These are phyloP conservation scores for Cnemophilus loriae DNA, from an alignment of 2,113 vertebrate genomes.

Conservation along the genomic window DNA sequence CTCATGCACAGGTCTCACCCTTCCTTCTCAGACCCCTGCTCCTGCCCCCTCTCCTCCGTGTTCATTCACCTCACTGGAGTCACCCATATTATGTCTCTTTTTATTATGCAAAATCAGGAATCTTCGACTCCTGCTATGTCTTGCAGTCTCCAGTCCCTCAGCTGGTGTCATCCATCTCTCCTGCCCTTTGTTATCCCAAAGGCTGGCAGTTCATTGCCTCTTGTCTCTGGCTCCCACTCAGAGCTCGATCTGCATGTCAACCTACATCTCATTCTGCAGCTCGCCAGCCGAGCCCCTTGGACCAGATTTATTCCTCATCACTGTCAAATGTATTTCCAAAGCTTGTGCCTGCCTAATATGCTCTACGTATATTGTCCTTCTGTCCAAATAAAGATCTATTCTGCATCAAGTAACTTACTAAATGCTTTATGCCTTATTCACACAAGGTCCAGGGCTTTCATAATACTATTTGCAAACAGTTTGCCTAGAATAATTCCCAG, in stretches of 20 bases:
- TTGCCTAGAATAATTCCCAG: not conserved
- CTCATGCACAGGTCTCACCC: not conserved
- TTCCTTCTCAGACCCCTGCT: not conserved
- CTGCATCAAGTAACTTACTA: not conserved
- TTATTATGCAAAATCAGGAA: not conserved
- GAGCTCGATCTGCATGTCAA: not conserved
- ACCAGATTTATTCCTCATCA: not conserved
- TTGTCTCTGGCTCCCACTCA: not conserved
- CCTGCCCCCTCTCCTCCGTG: not conserved
- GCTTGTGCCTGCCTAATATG: not conserved
- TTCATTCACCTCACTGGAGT: not conserved
- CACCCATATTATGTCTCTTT: too few species aligned
- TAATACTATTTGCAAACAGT: not conserved
- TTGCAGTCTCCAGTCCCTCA: not conserved
- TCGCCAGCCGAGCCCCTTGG: not conserved
- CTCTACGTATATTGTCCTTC: fast-evolving
- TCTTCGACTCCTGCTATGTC: fast-evolving
- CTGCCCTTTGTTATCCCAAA: not conserved
- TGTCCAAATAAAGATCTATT: not conserved
- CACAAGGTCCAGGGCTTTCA: not conserved
- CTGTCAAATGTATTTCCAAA: not conserved
- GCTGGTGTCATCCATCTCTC: not conserved
- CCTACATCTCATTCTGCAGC: not conserved
- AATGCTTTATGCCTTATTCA: not conserved
- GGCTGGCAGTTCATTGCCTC: not conserved